Base-by-base conservation (phyloP, 2,113 vertebrate genomes). In the Forbesichthys papilliferus region DNA sequence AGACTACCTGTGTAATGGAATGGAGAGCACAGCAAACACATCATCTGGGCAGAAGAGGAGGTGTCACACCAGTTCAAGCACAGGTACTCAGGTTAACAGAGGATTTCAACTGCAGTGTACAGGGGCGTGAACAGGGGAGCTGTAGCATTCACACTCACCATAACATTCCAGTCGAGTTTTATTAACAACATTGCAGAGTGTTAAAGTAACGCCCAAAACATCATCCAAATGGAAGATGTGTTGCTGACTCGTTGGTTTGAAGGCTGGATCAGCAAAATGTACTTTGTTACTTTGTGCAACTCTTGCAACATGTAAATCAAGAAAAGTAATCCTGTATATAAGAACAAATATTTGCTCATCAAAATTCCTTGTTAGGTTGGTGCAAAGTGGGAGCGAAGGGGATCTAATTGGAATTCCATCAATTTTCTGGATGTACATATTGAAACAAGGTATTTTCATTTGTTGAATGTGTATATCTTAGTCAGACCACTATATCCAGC, bases 1-100 rank as follows among this genome's bases (percentile, higher is more conserved):
- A 79, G 75, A 71, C 68, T 57, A 72, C 65, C 53, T 68, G 67
- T 80, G 74, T 80, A 82, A 76, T 78, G 83, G 73, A 83, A 82
- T 75, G 71, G 61, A 71, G 66, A 75, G 78, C 71, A 67, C 66
- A 80, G 71, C 64, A 33, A 54, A 65, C 46, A 4, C 20, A 12
- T 48, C 8, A 48, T 16, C 16, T 48, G 16, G 5, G 18, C 51
- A 13, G 47, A 51, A 49, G 11, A 62, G 14, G 61, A 20, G 61
- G 46, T 48, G 61, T 18, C 13, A 20, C 36, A 7, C 16, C 59
- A 46, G 59, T 13, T n/a, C 59, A 10, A 11, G n/a, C 61, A 12
- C 46, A 62, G 61, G 42, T 11, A 18, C 61, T 48, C 46, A 49
- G 47, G 60, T 47, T 61, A 61, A 47, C n/a, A 42, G 42, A 61